Evolutionary conservation across 1,140 invertebrate species (phyloP).

Genomic region (Caenorhabditis inopinata): DNA sequence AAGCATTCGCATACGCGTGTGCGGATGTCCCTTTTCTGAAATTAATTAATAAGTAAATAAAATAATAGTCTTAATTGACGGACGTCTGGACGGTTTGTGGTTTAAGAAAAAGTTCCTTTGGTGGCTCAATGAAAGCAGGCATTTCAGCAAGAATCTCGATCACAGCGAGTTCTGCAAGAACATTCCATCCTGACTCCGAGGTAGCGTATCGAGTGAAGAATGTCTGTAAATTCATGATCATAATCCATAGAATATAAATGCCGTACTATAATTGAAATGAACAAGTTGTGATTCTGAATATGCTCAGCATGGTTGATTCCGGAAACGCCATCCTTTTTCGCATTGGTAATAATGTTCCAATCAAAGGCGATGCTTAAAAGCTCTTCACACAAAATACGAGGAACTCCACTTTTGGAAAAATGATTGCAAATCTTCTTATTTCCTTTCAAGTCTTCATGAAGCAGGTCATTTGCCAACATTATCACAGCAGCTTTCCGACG

Average conservation of each 20-base stretch:
- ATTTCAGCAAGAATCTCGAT: conserved; percentile 18
- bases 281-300: background rate
- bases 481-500: background rate
- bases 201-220: background rate
- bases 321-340: background rate
- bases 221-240: background rate
- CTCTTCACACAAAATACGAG: background rate
- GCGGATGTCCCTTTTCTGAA: conserved; percentile 19
- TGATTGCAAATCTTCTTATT: conserved; percentile 17
- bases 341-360: background rate
- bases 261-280: conserved; percentile 20
- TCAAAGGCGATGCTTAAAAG: background rate
- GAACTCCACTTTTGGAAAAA: conserved; percentile 12
- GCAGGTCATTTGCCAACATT: conserved; percentile 15
- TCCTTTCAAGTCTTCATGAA: conserved; percentile 27
- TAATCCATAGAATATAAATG: background rate
- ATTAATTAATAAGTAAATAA: too few species aligned
- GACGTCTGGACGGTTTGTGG: conserved; percentile 31
- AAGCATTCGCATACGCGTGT: background rate
- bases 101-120: conserved; percentile 35
- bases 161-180: conserved; percentile 13
- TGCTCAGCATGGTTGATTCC: background rate
- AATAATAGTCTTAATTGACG: too few species aligned
- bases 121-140: conserved; percentile 20
- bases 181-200: conserved; percentile 30